These are phyloP conservation scores for Hesperia comma DNA, from an alignment of 2,888 invertebrate species.

Conservation along the genomic window DNA sequence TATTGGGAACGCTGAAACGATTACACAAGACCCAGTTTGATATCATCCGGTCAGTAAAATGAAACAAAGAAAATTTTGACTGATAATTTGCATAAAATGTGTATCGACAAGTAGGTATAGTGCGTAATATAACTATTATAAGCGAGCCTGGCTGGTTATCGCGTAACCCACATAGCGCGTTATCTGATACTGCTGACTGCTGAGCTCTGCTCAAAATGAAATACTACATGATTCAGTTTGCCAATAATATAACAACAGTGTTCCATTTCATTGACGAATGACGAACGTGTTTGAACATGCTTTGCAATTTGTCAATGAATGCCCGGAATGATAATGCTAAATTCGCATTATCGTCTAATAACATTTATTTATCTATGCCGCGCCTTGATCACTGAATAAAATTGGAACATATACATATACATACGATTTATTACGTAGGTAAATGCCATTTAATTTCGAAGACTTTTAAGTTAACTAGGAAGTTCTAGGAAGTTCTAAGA, in stretches of 20 bases:
- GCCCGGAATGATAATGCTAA: background rate
- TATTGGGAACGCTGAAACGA: background rate
- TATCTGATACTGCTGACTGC: conserved; percentile 47
- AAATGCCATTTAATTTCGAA: too few relatives aligned
- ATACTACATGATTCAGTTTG: conserved; percentile 31
- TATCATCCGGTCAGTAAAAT: conserved; percentile 4
- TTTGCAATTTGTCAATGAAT: conserved; percentile 15
- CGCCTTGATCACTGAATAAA: too few relatives aligned
- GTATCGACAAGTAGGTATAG: conserved; percentile 20
- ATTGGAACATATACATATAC: too few relatives aligned
- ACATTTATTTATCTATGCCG: too few relatives aligned
- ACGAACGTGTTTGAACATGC: conserved; percentile 14
- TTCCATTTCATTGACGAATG: conserved; percentile 31
- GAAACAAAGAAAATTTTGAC: conserved; percentile 4
- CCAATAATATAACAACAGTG: conserved; percentile 27
- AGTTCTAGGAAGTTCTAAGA: background rate
- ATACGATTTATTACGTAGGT: too few relatives aligned
- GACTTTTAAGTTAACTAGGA: too few relatives aligned
- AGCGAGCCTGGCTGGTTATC: conserved; percentile 46
- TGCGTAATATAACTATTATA: conserved; percentile 43
- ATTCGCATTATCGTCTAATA: background rate
- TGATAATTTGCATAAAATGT: conserved; percentile 17
- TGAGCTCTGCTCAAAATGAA: conserved; percentile 41
- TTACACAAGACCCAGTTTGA: conserved; percentile 3
- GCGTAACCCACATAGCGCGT: conserved; percentile 49